phyloP scores from a whole-genome alignment of 2,888 invertebrate genomes.

The Drosophila mimetica region DNA sequence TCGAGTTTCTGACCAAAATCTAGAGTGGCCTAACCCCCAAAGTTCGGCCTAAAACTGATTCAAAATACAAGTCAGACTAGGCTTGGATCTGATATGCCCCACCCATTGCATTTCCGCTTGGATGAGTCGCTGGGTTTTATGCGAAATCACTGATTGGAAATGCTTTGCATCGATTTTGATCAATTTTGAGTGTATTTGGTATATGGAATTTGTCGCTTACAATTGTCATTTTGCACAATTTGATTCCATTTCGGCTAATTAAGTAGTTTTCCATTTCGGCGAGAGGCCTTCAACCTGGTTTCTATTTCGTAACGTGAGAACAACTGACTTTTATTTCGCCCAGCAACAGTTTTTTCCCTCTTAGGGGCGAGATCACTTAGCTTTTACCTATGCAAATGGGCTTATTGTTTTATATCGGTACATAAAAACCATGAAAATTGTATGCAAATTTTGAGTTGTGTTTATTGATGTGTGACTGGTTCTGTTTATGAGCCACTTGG shows the following conservation, averaged over 20 bases:
- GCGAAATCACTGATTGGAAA: conserved; percentile 77
- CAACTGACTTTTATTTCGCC: conserved; percentile 9
- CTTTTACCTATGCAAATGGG: conserved; percentile 60
- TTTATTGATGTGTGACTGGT: conserved; percentile 49
- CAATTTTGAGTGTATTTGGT: conserved; percentile 66
- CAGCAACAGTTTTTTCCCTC: conserved; percentile 27
- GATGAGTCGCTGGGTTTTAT: conserved; percentile 54
- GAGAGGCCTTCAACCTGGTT: conserved; percentile 35
- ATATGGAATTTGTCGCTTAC: conserved; percentile 59
- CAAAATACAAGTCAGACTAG: conserved; percentile 15
- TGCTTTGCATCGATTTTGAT: conserved; percentile 63
- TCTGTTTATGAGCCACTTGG: conserved; percentile 9
- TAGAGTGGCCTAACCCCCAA: conserved; percentile 13
- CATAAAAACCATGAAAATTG: conserved; percentile 44
- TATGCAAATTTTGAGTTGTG: conserved; percentile 61
- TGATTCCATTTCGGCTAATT: conserved; percentile 63
- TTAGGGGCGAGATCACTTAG: not conserved
- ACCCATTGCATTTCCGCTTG: conserved; percentile 72
- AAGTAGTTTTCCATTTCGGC: conserved; percentile 65
- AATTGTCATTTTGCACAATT: conserved; percentile 60
- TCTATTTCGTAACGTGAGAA: conserved; percentile 63
- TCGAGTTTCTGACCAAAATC: conserved; percentile 13
- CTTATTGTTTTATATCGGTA: conserved; percentile 61
- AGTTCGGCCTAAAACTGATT: conserved; percentile 29
- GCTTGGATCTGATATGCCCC: conserved; percentile 22